A percentile compares a stretch with the other conserved stretches of the same genome.
These are phyloP conservation scores for Balaenoptera acutorostrata DNA, from an alignment of 2,113 vertebrate species.

Conservation along the genomic window DNA sequence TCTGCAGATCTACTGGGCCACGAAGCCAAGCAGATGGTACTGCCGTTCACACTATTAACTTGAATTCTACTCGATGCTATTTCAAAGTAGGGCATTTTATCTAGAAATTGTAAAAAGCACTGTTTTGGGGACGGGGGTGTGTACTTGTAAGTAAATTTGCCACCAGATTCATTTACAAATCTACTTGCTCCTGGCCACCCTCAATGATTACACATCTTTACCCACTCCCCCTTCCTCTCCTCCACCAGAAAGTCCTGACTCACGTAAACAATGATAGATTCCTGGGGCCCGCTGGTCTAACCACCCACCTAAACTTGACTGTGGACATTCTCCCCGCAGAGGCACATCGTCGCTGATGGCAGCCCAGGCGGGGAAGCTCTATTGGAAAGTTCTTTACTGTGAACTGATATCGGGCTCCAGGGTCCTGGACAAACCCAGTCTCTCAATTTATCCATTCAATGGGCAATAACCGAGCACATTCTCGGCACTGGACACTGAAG, in stretches of 20 bases:
- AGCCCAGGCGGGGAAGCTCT: no score
- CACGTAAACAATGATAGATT: not conserved
- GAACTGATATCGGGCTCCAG: not conserved
- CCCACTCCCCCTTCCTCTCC: not conserved
- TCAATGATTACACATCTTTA: not conserved
- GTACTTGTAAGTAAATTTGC: not conserved
- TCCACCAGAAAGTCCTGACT: not conserved
- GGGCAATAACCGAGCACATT: not conserved
- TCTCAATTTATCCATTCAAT: not conserved
- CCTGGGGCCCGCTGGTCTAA: not conserved
- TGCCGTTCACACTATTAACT: slow-evolving; percentile 81
- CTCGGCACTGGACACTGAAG: not conserved
- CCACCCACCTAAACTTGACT: not conserved
- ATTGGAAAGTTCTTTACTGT: not conserved
- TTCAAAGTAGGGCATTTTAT: slow-evolving; percentile 80
- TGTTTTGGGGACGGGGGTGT: slow-evolving; percentile 26
- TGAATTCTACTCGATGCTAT: slow-evolving; percentile 75
- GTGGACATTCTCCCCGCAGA: not conserved
- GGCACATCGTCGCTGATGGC: rapidly evolving
- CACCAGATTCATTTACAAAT: slow-evolving; percentile 16
- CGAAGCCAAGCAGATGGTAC: slow-evolving; percentile 81
- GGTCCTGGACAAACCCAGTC: not conserved
- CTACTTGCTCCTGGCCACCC: not conserved
- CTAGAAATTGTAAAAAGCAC: slow-evolving; percentile 75
- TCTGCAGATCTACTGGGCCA: slow-evolving; percentile 79